phyloP scores from a whole-genome alignment of 1,140 invertebrate species.

The Neodiprion virginianus region DNA sequence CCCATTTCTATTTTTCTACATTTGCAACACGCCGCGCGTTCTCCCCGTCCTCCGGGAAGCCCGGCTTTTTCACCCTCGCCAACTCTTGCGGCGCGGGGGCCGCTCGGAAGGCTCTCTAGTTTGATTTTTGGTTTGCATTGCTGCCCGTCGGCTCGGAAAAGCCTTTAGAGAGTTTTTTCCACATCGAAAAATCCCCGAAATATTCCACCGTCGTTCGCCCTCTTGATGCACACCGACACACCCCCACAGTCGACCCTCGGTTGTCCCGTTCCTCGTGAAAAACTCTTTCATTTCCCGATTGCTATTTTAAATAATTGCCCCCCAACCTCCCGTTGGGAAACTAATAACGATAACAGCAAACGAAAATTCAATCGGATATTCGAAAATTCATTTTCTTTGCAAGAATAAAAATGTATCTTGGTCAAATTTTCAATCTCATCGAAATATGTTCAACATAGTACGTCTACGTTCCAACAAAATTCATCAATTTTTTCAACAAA shows the following conservation, averaged over 20 bases:
- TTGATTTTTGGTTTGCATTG: conserved; percentile 59
- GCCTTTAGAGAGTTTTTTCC: conserved; percentile 57
- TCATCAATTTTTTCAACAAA: no score
- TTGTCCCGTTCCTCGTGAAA: no score
- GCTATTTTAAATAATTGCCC: conserved; percentile 59
- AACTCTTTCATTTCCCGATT: conserved; percentile 58
- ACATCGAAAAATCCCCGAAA: conserved; percentile 47
- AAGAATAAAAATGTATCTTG: no score
- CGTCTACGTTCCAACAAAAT: no score
- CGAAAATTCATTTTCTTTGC: no score
- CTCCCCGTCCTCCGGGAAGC: conserved; percentile 8
- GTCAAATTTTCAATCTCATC: no score
- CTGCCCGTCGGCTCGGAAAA: conserved; percentile 46
- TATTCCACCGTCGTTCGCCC: conserved; percentile 27
- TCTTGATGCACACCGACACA: conserved; percentile 33
- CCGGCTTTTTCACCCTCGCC: neutral
- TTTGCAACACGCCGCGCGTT: conserved; percentile 14
- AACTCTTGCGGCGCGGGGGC: conserved; percentile 7
- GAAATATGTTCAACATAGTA: no score
- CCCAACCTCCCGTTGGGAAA: no score
- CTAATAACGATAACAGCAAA: no score
- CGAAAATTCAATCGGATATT: no score
- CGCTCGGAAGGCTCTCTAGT: conserved; percentile 32
- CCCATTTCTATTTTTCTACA: conserved; percentile 19
- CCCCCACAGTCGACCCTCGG: no score